Evolutionary conservation across 1,140 invertebrate genomes (phyloP).

Genomic region (Whitmania pigra): DNA sequence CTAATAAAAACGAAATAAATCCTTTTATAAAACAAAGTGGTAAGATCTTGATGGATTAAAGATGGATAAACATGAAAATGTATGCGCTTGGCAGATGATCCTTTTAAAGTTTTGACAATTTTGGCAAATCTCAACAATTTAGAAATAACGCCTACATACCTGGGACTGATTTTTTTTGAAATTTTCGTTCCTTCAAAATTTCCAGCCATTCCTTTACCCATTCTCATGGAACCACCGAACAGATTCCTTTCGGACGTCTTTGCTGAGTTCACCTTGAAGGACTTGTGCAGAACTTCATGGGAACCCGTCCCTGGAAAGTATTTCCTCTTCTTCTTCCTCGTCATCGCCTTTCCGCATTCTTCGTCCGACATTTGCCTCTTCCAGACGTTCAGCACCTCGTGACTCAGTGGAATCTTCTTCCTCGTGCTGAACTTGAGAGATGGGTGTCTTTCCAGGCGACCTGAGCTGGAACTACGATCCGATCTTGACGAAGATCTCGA

Average conservation of each 20-base stretch:
- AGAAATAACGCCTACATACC: neutral
- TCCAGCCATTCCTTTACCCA: neutral
- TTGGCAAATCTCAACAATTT: too few species aligned
- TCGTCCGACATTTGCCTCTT: too few species aligned
- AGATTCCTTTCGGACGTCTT: neutral
- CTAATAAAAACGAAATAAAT: too few species aligned
- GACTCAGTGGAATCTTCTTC: neutral
- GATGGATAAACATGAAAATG: neutral
- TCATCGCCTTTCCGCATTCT: too few species aligned
- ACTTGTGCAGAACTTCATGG: neutral
- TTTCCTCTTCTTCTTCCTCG: neutral
- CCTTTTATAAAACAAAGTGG: too few species aligned
- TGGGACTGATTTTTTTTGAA: neutral
- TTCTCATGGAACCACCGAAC: constrained; percentile 6
- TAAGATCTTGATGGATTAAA: neutral
- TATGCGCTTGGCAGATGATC: too few species aligned
- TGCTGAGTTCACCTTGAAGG: neutral
- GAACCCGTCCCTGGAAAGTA: neutral
- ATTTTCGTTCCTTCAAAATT: neutral
- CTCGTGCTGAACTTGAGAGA: constrained; percentile 17
- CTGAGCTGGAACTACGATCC: neutral
- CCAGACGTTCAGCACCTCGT: neutral
- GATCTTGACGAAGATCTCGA: constrained; percentile 12
- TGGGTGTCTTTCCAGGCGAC: constrained; percentile 8
- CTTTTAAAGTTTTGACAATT: too few species aligned